Percentiles rank a stretch among this genome's conserved stretches.
Evolutionary conservation across 1,140 invertebrate genomes (phyloP).

Genomic region (Ostrea denselamellosa): DNA sequence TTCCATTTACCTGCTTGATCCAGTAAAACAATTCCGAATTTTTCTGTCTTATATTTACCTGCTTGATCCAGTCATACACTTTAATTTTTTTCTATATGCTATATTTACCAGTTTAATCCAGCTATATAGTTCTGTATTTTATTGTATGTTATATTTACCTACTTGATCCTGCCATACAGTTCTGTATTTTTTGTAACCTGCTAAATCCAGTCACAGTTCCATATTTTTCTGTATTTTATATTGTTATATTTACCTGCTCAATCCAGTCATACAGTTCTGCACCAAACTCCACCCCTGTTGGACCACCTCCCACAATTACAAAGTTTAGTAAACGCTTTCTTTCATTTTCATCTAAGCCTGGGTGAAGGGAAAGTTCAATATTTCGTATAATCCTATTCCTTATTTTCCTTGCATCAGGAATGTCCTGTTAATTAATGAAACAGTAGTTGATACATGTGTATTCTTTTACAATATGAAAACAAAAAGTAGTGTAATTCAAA

Average conservation of each 20-base stretch:
- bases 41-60: no score
- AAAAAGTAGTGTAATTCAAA: no score
- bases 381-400: slow-evolving; percentile 76
- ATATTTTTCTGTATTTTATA: background rate
- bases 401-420: slow-evolving; percentile 78
- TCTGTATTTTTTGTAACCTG: slow-evolving; percentile 68
- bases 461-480: background rate
- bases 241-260: slow-evolving; percentile 69
- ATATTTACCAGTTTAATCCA: no score
- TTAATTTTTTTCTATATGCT: no score
- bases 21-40: no score
- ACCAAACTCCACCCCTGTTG: slow-evolving; percentile 81
- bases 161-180: background rate
- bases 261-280: slow-evolving; percentile 80
- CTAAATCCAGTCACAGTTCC: slow-evolving; percentile 77
- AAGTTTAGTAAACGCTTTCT: slow-evolving; percentile 75
- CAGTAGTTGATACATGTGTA: background rate
- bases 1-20: no score
- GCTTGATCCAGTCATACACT: no score
- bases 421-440: slow-evolving; percentile 70
- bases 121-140: no score
- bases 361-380: slow-evolving; percentile 77
- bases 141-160: no score
- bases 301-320: slow-evolving; percentile 80
- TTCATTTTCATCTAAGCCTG: slow-evolving; percentile 69